A percentile compares a stretch with the other conserved stretches of the same genome.
Evolutionary conservation across 2,113 vertebrate genomes (phyloP).

Genomic region (Tonatia bakeri): DNA sequence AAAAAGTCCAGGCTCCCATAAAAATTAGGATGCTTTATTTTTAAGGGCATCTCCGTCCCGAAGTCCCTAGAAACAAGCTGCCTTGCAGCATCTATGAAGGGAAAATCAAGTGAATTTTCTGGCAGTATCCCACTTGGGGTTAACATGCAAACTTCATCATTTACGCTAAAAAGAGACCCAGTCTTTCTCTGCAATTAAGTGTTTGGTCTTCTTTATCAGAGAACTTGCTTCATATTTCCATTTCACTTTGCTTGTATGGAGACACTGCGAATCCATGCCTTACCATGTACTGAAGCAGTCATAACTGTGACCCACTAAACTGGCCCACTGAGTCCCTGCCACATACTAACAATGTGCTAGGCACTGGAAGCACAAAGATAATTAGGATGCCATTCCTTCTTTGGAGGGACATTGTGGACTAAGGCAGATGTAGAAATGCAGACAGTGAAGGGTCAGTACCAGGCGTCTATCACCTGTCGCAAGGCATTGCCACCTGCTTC

Average conservation of each 20-base stretch:
- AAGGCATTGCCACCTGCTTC: background rate
- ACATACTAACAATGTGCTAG: background rate
- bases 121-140: background rate
- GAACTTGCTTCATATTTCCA: background rate
- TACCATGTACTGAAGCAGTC: background rate
- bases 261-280: background rate
- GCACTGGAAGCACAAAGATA: background rate
- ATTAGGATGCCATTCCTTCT: background rate
- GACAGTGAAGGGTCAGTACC: background rate
- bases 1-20: background rate
- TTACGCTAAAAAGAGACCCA: background rate
- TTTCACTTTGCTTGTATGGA: background rate
- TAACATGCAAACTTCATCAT: background rate
- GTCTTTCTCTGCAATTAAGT: background rate
- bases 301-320: background rate
- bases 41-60: background rate
- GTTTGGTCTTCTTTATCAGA: background rate
- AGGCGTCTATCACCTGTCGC: background rate
- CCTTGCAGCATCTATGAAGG: background rate
- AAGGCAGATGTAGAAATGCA: background rate
- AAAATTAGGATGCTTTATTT: constrained; percentile 6
- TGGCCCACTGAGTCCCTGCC: background rate
- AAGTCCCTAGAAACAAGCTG: background rate
- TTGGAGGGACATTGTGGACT: background rate
- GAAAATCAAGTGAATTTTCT: background rate